Conservation (phyloP, 2,113 vertebrate genomes). For the cat (Felis catus) region F.catus_Fca126_mat1.0 CM031419.1:64020501-64021000, state of each 20-base stretch:
- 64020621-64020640: conserved; percentile 13
- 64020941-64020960: neutral
- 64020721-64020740: neutral
- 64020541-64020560: neutral
- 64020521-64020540: neutral
- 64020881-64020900: neutral
- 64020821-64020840: neutral
- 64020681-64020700: neutral
- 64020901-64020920: neutral
- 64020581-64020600: neutral
- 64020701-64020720: neutral
- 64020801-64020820: neutral
- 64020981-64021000: neutral
- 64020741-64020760: conserved; percentile 27
- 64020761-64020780: neutral
- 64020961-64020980: neutral
- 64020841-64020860: neutral
- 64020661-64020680: neutral
- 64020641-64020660: neutral
- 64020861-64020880: neutral
- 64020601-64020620: neutral
- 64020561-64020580: neutral
- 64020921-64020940: neutral
- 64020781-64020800: neutral
- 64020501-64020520: neutral